phyloP scores from a whole-genome alignment of 2,888 invertebrate species.

The Julus scanicus region DNA sequence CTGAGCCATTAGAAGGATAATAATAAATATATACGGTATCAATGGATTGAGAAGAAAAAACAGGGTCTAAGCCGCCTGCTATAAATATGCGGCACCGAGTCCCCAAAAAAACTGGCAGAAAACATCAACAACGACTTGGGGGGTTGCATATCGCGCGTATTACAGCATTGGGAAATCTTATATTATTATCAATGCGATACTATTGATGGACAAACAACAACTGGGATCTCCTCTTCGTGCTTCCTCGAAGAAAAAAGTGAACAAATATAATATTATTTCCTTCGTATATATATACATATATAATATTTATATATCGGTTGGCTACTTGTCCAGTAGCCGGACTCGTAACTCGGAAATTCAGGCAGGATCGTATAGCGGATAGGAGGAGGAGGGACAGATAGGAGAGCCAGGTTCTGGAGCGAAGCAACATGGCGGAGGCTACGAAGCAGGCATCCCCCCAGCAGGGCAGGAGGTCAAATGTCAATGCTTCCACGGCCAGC shows the following conservation, averaged over 20 bases:
- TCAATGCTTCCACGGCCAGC: not conserved
- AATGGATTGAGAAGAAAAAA: slow-evolving; percentile 5
- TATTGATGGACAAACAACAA: slow-evolving; percentile 34
- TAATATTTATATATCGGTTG: slow-evolving; percentile 17
- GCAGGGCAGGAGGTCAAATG: not conserved
- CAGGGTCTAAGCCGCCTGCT: not conserved
- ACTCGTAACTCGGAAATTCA: not conserved
- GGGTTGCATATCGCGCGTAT: slow-evolving; percentile 37
- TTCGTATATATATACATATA: slow-evolving; percentile 20
- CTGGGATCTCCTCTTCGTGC: not conserved
- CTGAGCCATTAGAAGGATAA: slow-evolving; percentile 10
- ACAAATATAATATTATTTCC: slow-evolving; percentile 8
- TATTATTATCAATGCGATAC: slow-evolving; percentile 4
- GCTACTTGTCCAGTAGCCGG: not conserved
- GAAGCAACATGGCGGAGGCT: not conserved
- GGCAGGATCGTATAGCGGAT: slow-evolving; percentile 35
- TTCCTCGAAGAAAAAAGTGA: slow-evolving; percentile 24
- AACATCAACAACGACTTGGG: slow-evolving; percentile 33
- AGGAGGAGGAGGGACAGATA: not conserved
- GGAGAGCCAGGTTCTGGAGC: not conserved
- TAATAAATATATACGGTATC: slow-evolving; percentile 27
- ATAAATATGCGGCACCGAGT: not conserved
- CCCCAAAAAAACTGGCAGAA: slow-evolving; percentile 6
- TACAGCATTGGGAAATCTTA: slow-evolving; percentile 7
- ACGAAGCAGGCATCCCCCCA: not conserved